phyloP scores from a whole-genome alignment of 2,113 vertebrate genomes.

The Zapus hudsonius region DNA sequence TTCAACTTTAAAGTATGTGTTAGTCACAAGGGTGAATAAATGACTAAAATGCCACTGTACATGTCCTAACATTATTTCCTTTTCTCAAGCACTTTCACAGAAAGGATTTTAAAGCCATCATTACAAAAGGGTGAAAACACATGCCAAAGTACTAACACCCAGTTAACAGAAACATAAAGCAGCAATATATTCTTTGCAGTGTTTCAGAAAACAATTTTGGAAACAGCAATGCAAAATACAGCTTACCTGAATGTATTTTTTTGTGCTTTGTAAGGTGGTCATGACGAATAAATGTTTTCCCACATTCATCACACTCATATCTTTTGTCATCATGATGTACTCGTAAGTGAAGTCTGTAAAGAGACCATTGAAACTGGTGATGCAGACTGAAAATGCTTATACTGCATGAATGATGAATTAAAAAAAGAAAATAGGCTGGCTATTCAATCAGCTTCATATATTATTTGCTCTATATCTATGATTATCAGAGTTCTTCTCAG shows the following conservation, averaged over 20 bases:
- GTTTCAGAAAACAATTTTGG: slow-evolving; percentile 5
- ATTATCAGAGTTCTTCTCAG: not conserved
- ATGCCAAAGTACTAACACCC: not conserved
- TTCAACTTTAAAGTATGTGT: slow-evolving; percentile 14
- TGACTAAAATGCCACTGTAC: slow-evolving; percentile 29
- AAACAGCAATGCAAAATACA: slow-evolving; percentile 32
- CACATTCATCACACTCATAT: slow-evolving; percentile 98
- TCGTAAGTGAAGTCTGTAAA: slow-evolving; percentile 93
- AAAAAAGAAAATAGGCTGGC: not conserved
- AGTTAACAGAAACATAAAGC: not conserved
- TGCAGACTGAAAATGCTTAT: not conserved
- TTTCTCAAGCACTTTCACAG: slow-evolving; percentile 8
- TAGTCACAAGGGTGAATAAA: not conserved
- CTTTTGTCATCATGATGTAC: slow-evolving; percentile 98
- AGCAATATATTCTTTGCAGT: not conserved
- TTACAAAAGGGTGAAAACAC: not conserved
- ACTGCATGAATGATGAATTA: not conserved
- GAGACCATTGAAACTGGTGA: not conserved
- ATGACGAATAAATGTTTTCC: slow-evolving; percentile 98
- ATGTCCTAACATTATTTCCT: not conserved
- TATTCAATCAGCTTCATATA: not conserved
- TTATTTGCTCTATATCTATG: not conserved
- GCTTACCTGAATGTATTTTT: slow-evolving; percentile 96
- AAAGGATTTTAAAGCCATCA: not conserved
- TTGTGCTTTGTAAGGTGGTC: slow-evolving; percentile 99